Conservation (phyloP, 2,888 invertebrate genomes). For the Spialia ferax region DNA sequence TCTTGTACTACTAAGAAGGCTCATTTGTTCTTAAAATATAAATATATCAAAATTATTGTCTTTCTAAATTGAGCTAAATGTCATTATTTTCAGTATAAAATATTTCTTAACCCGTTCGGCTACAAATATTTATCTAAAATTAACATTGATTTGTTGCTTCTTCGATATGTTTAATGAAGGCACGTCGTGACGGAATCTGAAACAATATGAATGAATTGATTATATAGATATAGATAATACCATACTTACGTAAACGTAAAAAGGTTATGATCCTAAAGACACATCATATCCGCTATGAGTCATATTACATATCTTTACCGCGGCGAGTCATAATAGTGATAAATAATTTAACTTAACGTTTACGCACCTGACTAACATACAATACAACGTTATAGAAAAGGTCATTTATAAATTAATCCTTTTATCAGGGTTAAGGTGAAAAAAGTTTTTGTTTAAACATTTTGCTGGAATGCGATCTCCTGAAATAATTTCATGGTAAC, state of each 20-base stretch:
- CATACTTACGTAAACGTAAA: constrained; percentile 11
- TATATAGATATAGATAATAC: constrained; percentile 8
- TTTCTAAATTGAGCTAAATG: constrained; percentile 59
- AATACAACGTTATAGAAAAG: neutral
- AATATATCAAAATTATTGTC: constrained; percentile 57
- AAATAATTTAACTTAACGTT: constrained; percentile 31
- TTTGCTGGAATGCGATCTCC: no score
- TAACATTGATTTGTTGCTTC: constrained; percentile 52
- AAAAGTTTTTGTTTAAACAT: no score
- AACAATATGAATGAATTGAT: constrained; percentile 57
- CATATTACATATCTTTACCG: constrained; percentile 38
- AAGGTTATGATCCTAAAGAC: constrained; percentile 37
- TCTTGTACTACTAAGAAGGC: constrained; percentile 59
- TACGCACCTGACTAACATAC: constrained; percentile 33
- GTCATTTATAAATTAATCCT: neutral
- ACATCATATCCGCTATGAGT: constrained; percentile 50
- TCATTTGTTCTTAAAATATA: constrained; percentile 67
- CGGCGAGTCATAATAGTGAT: constrained; percentile 40
- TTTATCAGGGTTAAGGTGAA: neutral
- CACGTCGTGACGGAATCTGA: constrained; percentile 66
- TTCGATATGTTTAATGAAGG: constrained; percentile 55
- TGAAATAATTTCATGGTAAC: no score
- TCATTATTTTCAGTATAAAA: constrained; percentile 58
- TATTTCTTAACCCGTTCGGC: constrained; percentile 59
- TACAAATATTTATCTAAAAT: constrained; percentile 59